phyloP scores from a whole-genome alignment of 2,113 vertebrate species.

The Hippocampus zosterae region DNA sequence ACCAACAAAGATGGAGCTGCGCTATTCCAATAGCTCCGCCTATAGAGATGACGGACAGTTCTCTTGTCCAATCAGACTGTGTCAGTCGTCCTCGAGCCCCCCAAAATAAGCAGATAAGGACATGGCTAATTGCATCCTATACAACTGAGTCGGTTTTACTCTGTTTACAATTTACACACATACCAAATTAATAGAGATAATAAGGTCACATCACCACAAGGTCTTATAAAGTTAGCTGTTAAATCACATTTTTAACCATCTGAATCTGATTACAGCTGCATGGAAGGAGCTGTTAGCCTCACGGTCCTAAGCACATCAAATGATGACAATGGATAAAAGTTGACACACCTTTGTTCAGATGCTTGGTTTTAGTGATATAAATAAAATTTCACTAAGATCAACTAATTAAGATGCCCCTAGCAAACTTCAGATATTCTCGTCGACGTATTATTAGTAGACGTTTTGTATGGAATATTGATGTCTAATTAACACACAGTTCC shows the following conservation, averaged over 20 bases:
- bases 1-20: constrained; percentile 72
- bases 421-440: no score
- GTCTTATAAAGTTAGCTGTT: not conserved
- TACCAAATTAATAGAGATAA: not conserved
- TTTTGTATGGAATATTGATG: no score
- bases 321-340: no score
- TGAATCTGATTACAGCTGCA: not conserved
- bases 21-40: constrained; percentile 57
- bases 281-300: not conserved
- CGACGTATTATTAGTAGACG: no score
- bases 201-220: no score
- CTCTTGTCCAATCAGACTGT: constrained; percentile 53
- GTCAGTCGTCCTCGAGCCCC: not conserved
- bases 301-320: not conserved
- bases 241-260: not conserved
- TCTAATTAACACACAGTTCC: no score
- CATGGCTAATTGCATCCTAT: not conserved
- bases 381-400: no score
- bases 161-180: not conserved
- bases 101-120: not conserved
- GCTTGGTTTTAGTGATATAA: no score
- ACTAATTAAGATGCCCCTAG: no score
- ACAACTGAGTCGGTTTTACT: not conserved
- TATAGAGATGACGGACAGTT: constrained; percentile 45
- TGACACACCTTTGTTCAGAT: no score